Conservation (phyloP, 2,113 vertebrate genomes). For the Tychaedon coryphoeus region DNA sequence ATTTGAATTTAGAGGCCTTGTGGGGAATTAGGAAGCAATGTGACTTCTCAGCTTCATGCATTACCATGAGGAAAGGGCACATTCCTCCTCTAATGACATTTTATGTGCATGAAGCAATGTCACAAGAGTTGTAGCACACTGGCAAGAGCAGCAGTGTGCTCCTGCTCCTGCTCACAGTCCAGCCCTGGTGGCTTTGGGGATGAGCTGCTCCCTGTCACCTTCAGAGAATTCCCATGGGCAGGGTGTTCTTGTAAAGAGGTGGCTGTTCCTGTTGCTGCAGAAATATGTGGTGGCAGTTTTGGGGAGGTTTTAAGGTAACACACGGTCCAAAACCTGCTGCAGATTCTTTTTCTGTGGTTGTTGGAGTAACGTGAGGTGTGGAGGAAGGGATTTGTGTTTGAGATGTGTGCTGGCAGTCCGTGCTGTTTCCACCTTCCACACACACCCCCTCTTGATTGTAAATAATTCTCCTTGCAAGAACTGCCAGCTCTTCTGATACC, state of each 20-base stretch:
- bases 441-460: neutral
- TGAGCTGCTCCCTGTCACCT: neutral
- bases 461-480: slow-evolving; percentile 7
- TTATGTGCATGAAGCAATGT: neutral
- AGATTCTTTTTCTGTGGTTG: neutral
- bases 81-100: neutral
- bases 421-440: slow-evolving; percentile 7
- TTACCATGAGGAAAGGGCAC: neutral
- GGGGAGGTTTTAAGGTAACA: neutral
- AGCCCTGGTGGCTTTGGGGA: neutral
- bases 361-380: neutral
- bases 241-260: neutral
- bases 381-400: neutral
- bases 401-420: neutral
- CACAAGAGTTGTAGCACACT: neutral
- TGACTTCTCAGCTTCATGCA: neutral
- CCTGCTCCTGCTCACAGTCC: neutral
- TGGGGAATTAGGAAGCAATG: neutral
- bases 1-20: neutral
- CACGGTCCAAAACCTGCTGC: neutral
- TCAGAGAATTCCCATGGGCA: neutral
- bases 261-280: neutral
- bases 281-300: neutral
- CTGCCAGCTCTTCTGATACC: slow-evolving; percentile 9
- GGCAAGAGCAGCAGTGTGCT: neutral